phyloP scores from a whole-genome alignment of 1,140 invertebrate species.

The Choristoneura fumiferana region DNA sequence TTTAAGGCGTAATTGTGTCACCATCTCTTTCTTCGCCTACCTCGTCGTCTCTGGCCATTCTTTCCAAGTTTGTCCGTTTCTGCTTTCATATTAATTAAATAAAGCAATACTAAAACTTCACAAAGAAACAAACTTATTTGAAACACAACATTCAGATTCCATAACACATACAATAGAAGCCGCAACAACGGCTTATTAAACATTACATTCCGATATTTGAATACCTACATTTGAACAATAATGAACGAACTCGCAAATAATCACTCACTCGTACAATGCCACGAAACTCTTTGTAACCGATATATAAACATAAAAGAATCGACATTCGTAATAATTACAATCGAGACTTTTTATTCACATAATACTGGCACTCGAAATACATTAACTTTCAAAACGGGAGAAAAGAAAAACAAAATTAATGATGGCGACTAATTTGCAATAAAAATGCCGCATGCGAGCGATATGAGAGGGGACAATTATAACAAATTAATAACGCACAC shows the following conservation, averaged over 20 bases:
- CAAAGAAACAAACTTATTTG: too few species aligned
- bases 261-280: conserved; percentile 8
- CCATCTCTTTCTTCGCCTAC: too few species aligned
- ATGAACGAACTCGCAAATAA: conserved; percentile 8
- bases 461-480: conserved; percentile 73
- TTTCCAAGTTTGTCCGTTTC: too few species aligned
- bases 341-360: conserved; percentile 20
- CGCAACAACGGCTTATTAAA: conserved; percentile 5
- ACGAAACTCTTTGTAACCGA: conserved; percentile 8
- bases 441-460: conserved; percentile 77
- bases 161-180: too few species aligned
- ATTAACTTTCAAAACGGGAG: conserved; percentile 52
- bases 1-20: too few species aligned
- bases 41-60: too few species aligned
- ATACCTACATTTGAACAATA: conserved; percentile 1
- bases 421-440: conserved; percentile 76
- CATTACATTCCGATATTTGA: background rate
- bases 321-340: conserved; percentile 17
- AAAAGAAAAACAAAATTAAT: conserved; percentile 77
- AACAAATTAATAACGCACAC: conserved; percentile 76
- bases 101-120: too few species aligned
- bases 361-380: conserved; percentile 60
- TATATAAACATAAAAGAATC: background rate
- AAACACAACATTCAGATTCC: too few species aligned
- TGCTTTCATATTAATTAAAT: too few species aligned